Evolutionary conservation across 1,140 invertebrate species (phyloP), one percentile per base, ranked within the genome.

Genomic region (Meloidogyne floridensis): DNA sequence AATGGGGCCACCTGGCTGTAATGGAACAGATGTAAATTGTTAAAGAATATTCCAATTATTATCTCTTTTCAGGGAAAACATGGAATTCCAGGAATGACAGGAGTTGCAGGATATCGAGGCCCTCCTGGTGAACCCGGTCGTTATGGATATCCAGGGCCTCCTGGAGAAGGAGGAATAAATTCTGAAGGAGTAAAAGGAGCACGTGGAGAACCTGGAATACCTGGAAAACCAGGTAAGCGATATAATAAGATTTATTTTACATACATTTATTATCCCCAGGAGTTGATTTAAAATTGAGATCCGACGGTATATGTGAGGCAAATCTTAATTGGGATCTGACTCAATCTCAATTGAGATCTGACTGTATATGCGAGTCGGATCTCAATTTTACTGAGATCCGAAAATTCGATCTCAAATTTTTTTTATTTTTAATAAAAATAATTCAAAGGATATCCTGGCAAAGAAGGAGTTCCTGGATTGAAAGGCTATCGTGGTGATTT

Each of bases 21-120:
- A 89, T 75, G 88, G 88, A 84, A 89, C 88, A 18, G 88, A 89
- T 84, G 88, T 89, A 80, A 90, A 82, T 84, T 82, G 7, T 47
- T 82, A 65, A 83, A 10, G 13, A 32, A 47, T 7, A 72, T 18
- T 51, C 15, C 51, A 81, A 69, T 18, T 32, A 32, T 32, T 11
- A 20, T 56, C 11, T 18, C 3, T 75, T 53, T 82, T 43, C 51
- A 81, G 77, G 77, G 77, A 51, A 51, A 83, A 47, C 53, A 80
- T 32, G 81, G 78, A 42, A 72, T 56, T 59, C 88, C 87, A 59
- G 88, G 88, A 32, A 47, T 80, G 7, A 88, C 88, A 70, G 88
- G 88, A 77, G 56, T 87, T n/a, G 77, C 73, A 18, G 87, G 87
- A 72, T 56, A 54, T 11, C 81, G 80, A 15, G 87, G 87, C 47